Base-by-base conservation (phyloP, 2,113 vertebrate species). In the Odontesthes bonariensis region DNA sequence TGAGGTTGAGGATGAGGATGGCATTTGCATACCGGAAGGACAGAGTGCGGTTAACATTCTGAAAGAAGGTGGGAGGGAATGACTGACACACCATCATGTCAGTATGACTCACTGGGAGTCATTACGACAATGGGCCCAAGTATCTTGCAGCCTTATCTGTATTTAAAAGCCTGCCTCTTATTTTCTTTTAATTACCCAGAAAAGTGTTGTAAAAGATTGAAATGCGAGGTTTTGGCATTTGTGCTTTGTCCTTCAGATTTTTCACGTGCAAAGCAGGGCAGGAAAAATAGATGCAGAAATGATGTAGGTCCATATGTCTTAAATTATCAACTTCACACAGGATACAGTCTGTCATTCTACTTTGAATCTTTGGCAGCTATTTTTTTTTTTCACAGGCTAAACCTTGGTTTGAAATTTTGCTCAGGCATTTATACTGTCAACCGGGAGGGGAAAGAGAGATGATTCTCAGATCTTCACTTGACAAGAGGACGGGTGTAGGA, bases 51-150 rank as follows among this genome's bases (percentile, higher is more conserved):
- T 84, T 82, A 85, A 88, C 83, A 86, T 81, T 78, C 61, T 73
- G 46, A 84, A 58, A 57, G 54, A 46, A 71, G 69, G 78, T 83
- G 83, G 85, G 77, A 61, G 86, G 77, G 35, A 73, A 79, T 86
- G 85, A 83, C 62, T 84, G 87, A 86, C 83, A 81, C 69, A 35
- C 76, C 23, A 59, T 55, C 74, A 60, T 46, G 59, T 72, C 82
- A 72, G 66, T 61, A 78, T 68, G 82, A 89, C 81, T 90, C 85
- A 53, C 81, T 80, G 82, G 88, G 86, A 85, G 83, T 88, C 79
- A 79, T 90, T 93, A 87, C 79, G 69, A 84, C 86, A 76, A 59
- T 72, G 73, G 75, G 59, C 59, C 85, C 90, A 88, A 93, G 92
- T 90, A 89, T 71, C 86, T 81, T 75, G 64, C 56, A 69, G 66